A percentile compares a stretch with the other conserved stretches of the same genome.
These are phyloP conservation scores for Spodoptera frugiperda DNA, from an alignment of 1,140 invertebrate species.

Conservation along the genomic window DNA sequence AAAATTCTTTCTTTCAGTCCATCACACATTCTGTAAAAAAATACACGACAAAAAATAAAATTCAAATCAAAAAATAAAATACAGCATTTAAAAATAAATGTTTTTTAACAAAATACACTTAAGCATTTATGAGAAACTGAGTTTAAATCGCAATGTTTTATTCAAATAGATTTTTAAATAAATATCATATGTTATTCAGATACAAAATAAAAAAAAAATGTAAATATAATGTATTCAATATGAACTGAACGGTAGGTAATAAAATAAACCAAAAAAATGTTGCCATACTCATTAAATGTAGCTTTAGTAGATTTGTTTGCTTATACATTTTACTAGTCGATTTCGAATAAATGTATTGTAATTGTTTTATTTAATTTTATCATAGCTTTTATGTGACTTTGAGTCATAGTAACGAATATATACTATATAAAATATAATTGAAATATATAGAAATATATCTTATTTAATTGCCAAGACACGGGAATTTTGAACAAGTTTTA, in stretches of 20 bases:
- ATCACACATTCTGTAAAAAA: neutral
- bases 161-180: conserved; percentile 24
- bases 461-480: neutral
- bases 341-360: conserved; percentile 35
- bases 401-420: conserved; percentile 14
- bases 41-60: neutral
- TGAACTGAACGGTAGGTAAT: conserved; percentile 23
- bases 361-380: conserved; percentile 27
- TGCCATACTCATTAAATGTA: conserved; percentile 10
- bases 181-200: conserved; percentile 24
- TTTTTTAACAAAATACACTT: conserved; percentile 1
- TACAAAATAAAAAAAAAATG: neutral
- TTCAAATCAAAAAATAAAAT: neutral
- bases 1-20: neutral
- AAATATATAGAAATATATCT: conserved; percentile 4
- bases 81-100: conserved; percentile 36
- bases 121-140: conserved; percentile 40
- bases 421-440: neutral
- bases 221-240: conserved; percentile 16
- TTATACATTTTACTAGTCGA: conserved; percentile 32
- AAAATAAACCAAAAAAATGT: conserved; percentile 37
- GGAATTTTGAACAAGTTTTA: too few species aligned
- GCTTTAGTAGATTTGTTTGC: conserved; percentile 21
- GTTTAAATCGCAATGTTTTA: conserved; percentile 17
- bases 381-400: conserved; percentile 17